Base-by-base conservation (phyloP, 2,797 vertebrate genomes). In the Spheniscus humboldti region DNA sequence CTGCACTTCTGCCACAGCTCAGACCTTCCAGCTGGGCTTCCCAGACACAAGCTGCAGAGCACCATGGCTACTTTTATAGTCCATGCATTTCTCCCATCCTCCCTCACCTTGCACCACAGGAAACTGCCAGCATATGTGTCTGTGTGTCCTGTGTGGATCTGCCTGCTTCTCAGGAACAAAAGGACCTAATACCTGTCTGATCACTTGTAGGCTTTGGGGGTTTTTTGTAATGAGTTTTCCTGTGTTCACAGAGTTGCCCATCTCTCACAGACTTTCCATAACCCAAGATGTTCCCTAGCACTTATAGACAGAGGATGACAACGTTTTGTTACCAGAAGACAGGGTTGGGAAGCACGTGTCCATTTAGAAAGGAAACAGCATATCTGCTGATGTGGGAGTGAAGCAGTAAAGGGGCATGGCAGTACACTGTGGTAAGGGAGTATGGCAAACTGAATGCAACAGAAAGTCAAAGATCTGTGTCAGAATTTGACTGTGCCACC, bases 331-430 rank as follows among this genome's bases (percentile, higher is more conserved):
- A 47, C 35, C 23, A 84, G 45, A 81, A 16, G 35, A 72, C 23
- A 48, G 14, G 8, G 7, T 0, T 87, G 20, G 64, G 47, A 73
- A 85, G 47, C 35, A 76, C 0, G 0, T 25, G 31, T 41, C 41
- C 56, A 28, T 50, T 48, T 63, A 84, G 72, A 63, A 91, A 78
- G 27, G n/a, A 68, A n/a, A 59, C 2, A 1, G 23, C 30, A 7
- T 60, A n/a, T 16, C 7, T 33, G 27, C 57, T 68, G 50, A 55
- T 89, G 30, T 73, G 33, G 45, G 33, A 87, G 18, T 57, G 56
- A 85, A 90, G 23, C 18, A 88, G 27, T 52, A 80, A 86, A 74
- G 57, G 10, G n/a, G 13, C 79, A 67, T 17, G 27, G 45, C 41
- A 13, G 9, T 33, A 30, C 24, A 18, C 11, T 41, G 45, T 66